Conservation (phyloP, 2,888 invertebrate species). For the Esperia sulphurella region DNA sequence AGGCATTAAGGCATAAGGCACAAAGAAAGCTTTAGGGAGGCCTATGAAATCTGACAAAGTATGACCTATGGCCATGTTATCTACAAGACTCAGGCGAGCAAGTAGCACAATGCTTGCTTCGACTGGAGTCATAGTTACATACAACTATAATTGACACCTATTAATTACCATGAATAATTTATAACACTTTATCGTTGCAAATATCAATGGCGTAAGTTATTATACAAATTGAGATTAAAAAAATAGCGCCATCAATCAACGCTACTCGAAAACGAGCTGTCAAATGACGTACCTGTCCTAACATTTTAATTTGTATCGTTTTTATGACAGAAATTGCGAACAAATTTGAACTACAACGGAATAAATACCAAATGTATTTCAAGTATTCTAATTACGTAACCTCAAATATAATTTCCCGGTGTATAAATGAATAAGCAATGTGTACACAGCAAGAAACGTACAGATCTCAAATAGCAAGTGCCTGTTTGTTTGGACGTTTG, state of each 20-base stretch:
- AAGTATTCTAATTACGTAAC: neutral
- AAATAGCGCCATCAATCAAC: constrained; percentile 45
- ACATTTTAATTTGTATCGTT: too few relatives aligned
- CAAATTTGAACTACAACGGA: neutral
- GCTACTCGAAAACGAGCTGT: constrained; percentile 37
- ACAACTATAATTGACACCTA: neutral
- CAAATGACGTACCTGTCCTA: constrained; percentile 24
- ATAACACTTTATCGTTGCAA: constrained; percentile 19
- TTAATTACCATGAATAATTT: neutral
- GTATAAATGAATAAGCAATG: constrained; percentile 8
- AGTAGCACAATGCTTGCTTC: neutral
- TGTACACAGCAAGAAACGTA: constrained; percentile 4
- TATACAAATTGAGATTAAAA: constrained; percentile 19
- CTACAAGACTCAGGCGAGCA: neutral
- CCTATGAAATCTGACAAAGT: constrained; percentile 3
- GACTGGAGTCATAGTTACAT: neutral
- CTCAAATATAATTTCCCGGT: neutral
- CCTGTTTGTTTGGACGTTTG: constrained; percentile 8
- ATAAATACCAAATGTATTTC: neutral
- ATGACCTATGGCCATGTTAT: constrained; percentile 2
- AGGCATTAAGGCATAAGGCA: too few relatives aligned
- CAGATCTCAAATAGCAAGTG: constrained; percentile 10
- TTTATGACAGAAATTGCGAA: constrained; percentile 2
- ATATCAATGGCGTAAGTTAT: constrained; percentile 11
- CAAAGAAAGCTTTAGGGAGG: neutral